Conservation (phyloP, 2,888 invertebrate genomes). For the Drosophila yooni region DNA sequence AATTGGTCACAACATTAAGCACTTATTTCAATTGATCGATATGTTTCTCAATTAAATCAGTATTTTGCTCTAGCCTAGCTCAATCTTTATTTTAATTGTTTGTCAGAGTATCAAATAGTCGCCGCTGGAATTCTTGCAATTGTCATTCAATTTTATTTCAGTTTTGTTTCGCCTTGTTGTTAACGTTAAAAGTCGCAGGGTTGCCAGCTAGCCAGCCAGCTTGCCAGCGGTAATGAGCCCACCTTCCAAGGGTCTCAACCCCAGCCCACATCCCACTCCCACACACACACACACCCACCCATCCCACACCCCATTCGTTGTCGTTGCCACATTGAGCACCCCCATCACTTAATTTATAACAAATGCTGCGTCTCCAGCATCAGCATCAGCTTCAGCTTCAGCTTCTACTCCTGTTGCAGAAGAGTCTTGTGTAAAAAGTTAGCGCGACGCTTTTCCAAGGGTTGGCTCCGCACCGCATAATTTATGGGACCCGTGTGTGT, state of each 20-base stretch:
- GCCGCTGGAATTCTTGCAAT: neutral
- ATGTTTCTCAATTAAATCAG: neutral
- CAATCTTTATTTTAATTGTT: neutral
- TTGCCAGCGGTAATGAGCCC: constrained; percentile 55
- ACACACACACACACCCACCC: constrained; percentile 2
- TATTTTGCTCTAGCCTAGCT: neutral
- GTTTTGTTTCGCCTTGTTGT: constrained; percentile 39
- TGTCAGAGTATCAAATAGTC: constrained; percentile 13
- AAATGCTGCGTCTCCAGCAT: constrained; percentile 58
- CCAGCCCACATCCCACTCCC: neutral
- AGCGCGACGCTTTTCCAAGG: constrained; percentile 66
- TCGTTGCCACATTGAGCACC: constrained; percentile 58
- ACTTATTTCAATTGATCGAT: neutral
- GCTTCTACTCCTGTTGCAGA: neutral
- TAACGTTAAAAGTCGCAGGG: constrained; percentile 52
- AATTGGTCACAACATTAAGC: neutral
- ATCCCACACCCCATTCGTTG: neutral
- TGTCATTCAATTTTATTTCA: constrained; percentile 44
- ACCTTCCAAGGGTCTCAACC: constrained; percentile 28
- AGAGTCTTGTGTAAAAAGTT: constrained; percentile 50
- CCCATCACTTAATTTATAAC: constrained; percentile 80
- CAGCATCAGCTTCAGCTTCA: constrained; percentile 3
- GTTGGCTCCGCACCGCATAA: constrained; percentile 69
- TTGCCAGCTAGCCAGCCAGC: constrained; percentile 38
- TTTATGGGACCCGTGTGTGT: constrained; percentile 77